A percentile compares a stretch with the other conserved stretches of the same genome.
phyloP scores from a whole-genome alignment of 1,140 invertebrate species.

The Drosophila parabipectinata region DNA sequence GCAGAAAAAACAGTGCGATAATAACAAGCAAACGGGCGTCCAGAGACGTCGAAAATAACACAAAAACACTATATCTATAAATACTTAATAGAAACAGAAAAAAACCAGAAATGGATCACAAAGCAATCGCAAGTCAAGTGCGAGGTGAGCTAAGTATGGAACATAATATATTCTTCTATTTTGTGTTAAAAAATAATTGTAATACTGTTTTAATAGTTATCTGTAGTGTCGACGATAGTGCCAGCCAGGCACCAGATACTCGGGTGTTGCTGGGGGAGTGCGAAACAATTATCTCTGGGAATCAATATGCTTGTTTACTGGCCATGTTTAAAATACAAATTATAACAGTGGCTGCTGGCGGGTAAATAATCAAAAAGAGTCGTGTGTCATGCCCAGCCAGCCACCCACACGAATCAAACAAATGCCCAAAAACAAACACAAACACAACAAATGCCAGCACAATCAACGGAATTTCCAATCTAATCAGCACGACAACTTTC shows the following conservation, averaged over 20 bases:
- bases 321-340: conserved; percentile 21
- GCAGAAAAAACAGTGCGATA: conserved; percentile 27
- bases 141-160: conserved; percentile 82
- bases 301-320: conserved; percentile 20
- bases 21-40: conserved; percentile 21
- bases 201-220: conserved; percentile 7
- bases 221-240: conserved; percentile 11
- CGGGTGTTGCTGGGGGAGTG: background rate
- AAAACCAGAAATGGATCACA: conserved; percentile 72
- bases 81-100: conserved; percentile 41
- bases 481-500: conserved; percentile 65
- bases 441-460: conserved; percentile 26
- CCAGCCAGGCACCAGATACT: conserved; percentile 29
- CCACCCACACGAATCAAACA: conserved; percentile 8
- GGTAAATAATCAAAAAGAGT: conserved; percentile 15
- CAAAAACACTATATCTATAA: conserved; percentile 45
- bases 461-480: conserved; percentile 59
- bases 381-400: conserved; percentile 35
- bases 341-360: conserved; percentile 3
- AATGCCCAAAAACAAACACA: conserved; percentile 15
- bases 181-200: no score
- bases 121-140: conserved; percentile 83
- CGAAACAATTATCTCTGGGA: conserved; percentile 33
- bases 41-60: background rate
- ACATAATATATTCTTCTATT: background rate